Evolutionary conservation across 2,888 invertebrate species (phyloP).

Genomic region (Alsophila aescularia): DNA sequence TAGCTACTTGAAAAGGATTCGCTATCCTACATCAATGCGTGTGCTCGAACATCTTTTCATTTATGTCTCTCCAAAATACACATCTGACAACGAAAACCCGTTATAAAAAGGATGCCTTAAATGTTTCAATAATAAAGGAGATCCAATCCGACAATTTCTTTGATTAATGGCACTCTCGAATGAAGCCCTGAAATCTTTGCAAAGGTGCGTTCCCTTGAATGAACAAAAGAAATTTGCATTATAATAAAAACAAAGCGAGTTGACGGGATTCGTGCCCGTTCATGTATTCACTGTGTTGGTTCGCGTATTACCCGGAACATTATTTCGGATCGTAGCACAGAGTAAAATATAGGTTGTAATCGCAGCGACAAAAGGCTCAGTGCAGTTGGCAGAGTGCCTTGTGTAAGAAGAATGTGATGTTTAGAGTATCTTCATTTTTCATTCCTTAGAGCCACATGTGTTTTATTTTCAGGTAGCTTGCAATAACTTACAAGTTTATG

Average conservation of each 20-base stretch:
- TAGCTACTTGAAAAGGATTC: not conserved
- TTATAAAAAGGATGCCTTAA: constrained; percentile 1
- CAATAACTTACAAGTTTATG: not conserved
- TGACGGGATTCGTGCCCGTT: constrained; percentile 20
- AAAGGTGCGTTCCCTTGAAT: constrained; percentile 40
- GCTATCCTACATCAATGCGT: not conserved
- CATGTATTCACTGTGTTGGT: constrained; percentile 16
- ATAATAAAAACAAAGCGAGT: constrained; percentile 44
- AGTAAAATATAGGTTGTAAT: too few relatives aligned
- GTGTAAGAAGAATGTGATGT: constrained; percentile 13
- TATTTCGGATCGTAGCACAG: constrained; percentile 43
- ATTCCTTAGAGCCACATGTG: constrained; percentile 8
- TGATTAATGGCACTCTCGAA: constrained; percentile 36
- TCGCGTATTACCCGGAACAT: constrained; percentile 32
- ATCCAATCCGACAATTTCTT: constrained; percentile 32
- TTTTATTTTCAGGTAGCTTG: not conserved
- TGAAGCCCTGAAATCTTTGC: constrained; percentile 19
- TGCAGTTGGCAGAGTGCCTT: constrained; percentile 52
- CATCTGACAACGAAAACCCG: constrained; percentile 12
- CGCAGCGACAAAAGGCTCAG: constrained; percentile 41
- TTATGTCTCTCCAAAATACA: constrained; percentile 1
- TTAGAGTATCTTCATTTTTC: constrained; percentile 15
- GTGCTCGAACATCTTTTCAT: constrained; percentile 6
- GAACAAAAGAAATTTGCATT: constrained; percentile 51
- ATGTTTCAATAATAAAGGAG: constrained; percentile 11